These are phyloP conservation scores for Pitangus sulphuratus DNA, from an alignment of 2,797 vertebrate genomes.

Conservation along the genomic window DNA sequence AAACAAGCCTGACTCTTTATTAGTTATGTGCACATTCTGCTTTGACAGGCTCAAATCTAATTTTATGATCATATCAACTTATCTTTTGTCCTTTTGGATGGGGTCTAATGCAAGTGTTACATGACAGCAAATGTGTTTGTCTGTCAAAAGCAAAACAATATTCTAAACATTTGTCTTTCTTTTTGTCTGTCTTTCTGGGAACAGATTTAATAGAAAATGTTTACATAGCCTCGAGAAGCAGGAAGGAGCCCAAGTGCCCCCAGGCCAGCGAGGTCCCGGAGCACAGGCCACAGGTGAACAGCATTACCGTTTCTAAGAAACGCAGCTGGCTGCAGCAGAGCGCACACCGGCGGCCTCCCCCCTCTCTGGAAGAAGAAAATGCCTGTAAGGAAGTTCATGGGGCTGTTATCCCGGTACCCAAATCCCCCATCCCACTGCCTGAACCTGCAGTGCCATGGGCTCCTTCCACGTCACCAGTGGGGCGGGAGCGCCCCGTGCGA, in stretches of 20 bases:
- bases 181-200: slow-evolving; percentile 40
- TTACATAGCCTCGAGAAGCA: slow-evolving; percentile 79
- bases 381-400: slow-evolving; percentile 71
- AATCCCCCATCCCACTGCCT: slow-evolving; percentile 60
- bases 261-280: slow-evolving; percentile 67
- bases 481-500: background rate
- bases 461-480: background rate
- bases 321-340: slow-evolving; percentile 97
- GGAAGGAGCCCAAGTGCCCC: slow-evolving; percentile 74
- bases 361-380: slow-evolving; percentile 73
- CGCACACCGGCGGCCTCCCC: slow-evolving; percentile 71
- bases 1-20: background rate
- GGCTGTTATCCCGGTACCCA: slow-evolving; percentile 47
- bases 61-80: background rate
- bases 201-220: slow-evolving; percentile 89
- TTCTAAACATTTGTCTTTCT: slow-evolving; percentile 17
- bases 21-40: background rate
- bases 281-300: slow-evolving; percentile 78
- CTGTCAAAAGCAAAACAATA: background rate
- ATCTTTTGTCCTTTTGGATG: background rate
- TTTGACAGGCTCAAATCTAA: slow-evolving; percentile 1
- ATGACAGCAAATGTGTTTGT: background rate
- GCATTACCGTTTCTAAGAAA: slow-evolving; percentile 96
- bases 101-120: background rate
- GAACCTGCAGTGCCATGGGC: slow-evolving; percentile 59